Evolutionary conservation across 2,888 invertebrate species (phyloP).

Genomic region (Volucella zonaria): DNA sequence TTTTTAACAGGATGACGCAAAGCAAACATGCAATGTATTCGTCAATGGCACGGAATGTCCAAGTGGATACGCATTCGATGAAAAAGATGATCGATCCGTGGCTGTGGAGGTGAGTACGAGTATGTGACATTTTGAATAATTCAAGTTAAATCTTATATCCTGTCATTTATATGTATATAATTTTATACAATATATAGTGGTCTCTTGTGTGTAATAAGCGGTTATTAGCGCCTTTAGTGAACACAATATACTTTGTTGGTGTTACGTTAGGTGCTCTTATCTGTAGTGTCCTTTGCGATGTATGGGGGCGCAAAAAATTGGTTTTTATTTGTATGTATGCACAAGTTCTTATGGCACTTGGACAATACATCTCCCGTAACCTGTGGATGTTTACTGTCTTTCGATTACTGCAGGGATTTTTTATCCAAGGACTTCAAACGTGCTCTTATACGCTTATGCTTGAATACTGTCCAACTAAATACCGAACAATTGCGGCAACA

Average conservation of each 20-base stretch:
- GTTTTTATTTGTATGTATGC: conserved; percentile 82
- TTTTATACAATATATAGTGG: conserved; percentile 78
- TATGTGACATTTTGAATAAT: background rate
- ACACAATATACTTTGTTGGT: conserved; percentile 81
- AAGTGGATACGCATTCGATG: conserved; percentile 76
- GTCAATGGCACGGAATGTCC: conserved; percentile 74
- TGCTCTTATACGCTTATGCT: conserved; percentile 83
- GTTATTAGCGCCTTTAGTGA: conserved; percentile 79
- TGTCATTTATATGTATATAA: background rate
- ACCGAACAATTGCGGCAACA: conserved; percentile 83
- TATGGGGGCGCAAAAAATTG: conserved; percentile 82
- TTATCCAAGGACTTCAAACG: conserved; percentile 83
- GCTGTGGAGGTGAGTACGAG: conserved; percentile 69
- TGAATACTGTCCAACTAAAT: conserved; percentile 83
- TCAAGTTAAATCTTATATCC: conserved; percentile 1
- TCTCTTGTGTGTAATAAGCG: conserved; percentile 81
- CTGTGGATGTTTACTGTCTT: conserved; percentile 81
- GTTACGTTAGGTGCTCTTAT: conserved; percentile 82
- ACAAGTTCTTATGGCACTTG: conserved; percentile 79
- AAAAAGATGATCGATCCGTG: conserved; percentile 74
- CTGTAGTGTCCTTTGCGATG: conserved; percentile 81
- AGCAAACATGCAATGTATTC: conserved; percentile 58
- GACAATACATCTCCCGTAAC: conserved; percentile 77
- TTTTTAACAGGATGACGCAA: conserved; percentile 42
- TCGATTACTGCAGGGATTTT: conserved; percentile 82